Percentiles rank a stretch among this genome's conserved stretches.
Conservation (phyloP, 2,888 invertebrate species). For the Apodemia mormo region DNA sequence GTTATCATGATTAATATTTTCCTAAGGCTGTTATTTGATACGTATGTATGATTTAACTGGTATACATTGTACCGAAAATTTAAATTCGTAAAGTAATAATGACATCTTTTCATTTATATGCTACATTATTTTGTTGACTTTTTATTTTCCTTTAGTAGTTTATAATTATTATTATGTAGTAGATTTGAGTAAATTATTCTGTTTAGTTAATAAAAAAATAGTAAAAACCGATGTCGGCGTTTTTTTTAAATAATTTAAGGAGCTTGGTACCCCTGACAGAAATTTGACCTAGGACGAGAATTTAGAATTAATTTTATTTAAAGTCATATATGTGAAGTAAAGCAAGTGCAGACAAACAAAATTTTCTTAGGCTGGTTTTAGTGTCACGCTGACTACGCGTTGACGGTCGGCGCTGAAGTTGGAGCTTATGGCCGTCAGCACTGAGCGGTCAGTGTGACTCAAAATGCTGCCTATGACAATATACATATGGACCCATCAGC, state of each 20-base stretch:
- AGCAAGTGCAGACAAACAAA: too few relatives aligned
- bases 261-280: too few relatives aligned
- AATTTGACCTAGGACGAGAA: too few relatives aligned
- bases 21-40: not conserved
- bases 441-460: too few relatives aligned
- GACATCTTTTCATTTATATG: not conserved
- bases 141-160: slow-evolving; percentile 8
- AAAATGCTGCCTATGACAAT: too few relatives aligned
- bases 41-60: not conserved
- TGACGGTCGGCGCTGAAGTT: too few relatives aligned
- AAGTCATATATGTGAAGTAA: too few relatives aligned
- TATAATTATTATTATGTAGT: slow-evolving; percentile 20
- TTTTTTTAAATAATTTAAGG: not conserved
- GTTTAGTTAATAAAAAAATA: slow-evolving; percentile 21
- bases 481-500: too few relatives aligned
- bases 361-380: too few relatives aligned
- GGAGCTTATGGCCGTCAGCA: too few relatives aligned
- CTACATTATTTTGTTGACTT: slow-evolving; percentile 1
- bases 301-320: too few relatives aligned
- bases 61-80: not conserved
- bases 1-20: slow-evolving; percentile 39
- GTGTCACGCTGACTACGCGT: too few relatives aligned
- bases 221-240: slow-evolving; percentile 15
- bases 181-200: slow-evolving; percentile 21
- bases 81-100: not conserved